phyloP scores from a whole-genome alignment of 2,113 vertebrate species.

The Nothocercus julius region DNA sequence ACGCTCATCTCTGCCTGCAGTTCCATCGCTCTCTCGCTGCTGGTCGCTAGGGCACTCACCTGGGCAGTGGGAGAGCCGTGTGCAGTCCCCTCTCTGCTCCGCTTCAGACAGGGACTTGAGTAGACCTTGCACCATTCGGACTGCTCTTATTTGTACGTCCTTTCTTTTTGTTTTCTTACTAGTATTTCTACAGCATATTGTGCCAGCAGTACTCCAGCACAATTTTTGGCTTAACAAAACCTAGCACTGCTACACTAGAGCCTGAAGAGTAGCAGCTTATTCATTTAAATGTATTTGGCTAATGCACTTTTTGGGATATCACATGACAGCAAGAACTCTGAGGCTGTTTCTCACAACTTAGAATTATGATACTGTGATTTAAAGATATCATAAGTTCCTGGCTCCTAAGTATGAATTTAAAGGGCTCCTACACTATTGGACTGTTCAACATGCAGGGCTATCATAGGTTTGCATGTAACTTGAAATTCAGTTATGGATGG shows the following conservation, averaged over 20 bases:
- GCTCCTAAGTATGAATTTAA: not conserved
- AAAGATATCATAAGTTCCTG: not conserved
- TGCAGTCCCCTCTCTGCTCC: not conserved
- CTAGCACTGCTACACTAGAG: not conserved
- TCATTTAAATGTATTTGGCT: constrained; percentile 56
- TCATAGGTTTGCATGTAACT: not conserved
- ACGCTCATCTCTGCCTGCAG: not conserved
- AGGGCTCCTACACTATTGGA: not conserved
- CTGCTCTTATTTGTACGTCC: not conserved
- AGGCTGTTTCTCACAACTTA: not conserved
- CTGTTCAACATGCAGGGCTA: not conserved
- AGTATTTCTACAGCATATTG: not conserved
- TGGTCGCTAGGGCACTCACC: constrained; percentile 18
- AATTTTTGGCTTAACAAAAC: not conserved
- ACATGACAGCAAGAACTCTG: constrained; percentile 8
- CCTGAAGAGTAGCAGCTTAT: not conserved
- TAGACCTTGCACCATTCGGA: not conserved
- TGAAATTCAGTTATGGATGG: not conserved
- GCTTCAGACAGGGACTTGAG: not conserved
- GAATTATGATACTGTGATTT: not conserved
- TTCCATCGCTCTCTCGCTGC: not conserved
- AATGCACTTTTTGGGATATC: not conserved
- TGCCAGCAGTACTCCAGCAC: not conserved
- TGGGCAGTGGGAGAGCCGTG: not conserved
- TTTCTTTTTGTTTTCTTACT: not conserved